Conservation (phyloP, 2,113 vertebrate genomes). For the Micromys minutus region DNA sequence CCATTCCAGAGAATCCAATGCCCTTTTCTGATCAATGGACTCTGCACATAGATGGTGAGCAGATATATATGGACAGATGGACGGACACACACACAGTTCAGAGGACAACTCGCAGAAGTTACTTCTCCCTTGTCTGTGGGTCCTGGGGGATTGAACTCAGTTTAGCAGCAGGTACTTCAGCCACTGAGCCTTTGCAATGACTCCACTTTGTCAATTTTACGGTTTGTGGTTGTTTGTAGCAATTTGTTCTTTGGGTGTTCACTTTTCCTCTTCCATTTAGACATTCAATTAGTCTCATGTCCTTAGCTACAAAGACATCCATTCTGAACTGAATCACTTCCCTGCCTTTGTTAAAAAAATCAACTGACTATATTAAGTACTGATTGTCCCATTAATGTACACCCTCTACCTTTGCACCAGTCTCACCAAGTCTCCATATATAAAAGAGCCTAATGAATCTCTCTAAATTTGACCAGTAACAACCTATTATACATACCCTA, state of each 20-base stretch:
- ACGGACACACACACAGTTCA: background rate
- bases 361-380: background rate
- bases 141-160: background rate
- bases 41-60: background rate
- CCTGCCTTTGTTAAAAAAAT: background rate
- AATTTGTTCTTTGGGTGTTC: background rate
- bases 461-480: background rate
- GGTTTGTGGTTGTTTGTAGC: background rate
- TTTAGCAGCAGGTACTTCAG: background rate
- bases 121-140: background rate
- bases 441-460: background rate
- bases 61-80: background rate
- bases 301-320: background rate
- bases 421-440: background rate
- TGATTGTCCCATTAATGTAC: background rate
- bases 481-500: background rate
- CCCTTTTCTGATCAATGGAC: background rate
- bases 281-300: background rate
- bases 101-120: background rate
- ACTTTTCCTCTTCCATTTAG: background rate
- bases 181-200: background rate
- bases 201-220: background rate
- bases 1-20: background rate
- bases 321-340: slow-evolving; percentile 25
- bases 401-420: background rate